phyloP scores from a whole-genome alignment of 1,140 invertebrate species.

The Lutraria rhynchaena region DNA sequence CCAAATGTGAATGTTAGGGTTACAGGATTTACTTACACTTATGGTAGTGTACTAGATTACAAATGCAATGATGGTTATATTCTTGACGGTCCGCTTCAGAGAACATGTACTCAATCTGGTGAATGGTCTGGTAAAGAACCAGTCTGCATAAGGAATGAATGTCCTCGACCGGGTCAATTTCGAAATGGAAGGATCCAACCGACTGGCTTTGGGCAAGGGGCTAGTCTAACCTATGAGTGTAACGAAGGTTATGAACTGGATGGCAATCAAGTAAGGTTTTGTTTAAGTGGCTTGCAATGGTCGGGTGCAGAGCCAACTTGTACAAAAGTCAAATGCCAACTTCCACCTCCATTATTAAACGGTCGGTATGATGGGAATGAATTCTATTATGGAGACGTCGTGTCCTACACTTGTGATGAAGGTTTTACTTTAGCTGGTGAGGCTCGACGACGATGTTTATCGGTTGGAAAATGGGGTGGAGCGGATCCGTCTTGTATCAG shows the following conservation, averaged over 20 bases:
- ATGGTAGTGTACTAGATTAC: conserved; percentile 65
- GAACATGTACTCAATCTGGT: conserved; percentile 71
- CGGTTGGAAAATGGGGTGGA: conserved; percentile 66
- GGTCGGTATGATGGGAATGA: conserved; percentile 42
- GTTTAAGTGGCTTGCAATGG: conserved; percentile 78
- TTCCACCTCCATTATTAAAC: conserved; percentile 58
- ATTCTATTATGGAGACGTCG: conserved; percentile 57
- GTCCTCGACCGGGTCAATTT: conserved; percentile 62
- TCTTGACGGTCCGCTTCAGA: conserved; percentile 74
- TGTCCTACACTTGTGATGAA: conserved; percentile 83
- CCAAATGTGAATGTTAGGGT: conserved; percentile 54
- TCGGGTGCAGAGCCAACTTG: conserved; percentile 67
- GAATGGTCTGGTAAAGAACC: conserved; percentile 72
- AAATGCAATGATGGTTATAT: conserved; percentile 84
- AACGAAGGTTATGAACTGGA: conserved; percentile 63
- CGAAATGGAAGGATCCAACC: conserved; percentile 89
- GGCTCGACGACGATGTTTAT: conserved; percentile 57
- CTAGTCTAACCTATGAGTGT: conserved; percentile 88
- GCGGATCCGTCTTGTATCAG: conserved; percentile 61
- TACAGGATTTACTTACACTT: conserved; percentile 56
- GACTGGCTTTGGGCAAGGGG: conserved; percentile 93
- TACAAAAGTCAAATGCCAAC: conserved; percentile 65
- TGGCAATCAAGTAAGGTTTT: conserved; percentile 51
- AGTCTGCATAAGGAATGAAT: conserved; percentile 67
- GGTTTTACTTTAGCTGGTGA: conserved; percentile 84